These are phyloP conservation scores for Tichodroma muraria DNA, from an alignment of 2,113 vertebrate species.

Conservation along the genomic window DNA sequence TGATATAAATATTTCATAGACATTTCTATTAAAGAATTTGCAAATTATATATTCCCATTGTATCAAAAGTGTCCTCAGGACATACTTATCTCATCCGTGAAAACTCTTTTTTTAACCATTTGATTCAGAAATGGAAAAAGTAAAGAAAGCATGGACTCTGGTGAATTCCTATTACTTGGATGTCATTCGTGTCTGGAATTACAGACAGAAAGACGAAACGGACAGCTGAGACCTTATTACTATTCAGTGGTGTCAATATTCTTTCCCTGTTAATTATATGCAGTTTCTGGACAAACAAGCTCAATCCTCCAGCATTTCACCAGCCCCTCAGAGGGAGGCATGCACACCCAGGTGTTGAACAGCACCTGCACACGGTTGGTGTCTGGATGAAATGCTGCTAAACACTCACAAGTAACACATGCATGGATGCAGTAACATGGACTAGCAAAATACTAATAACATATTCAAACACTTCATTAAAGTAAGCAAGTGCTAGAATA, in stretches of 20 bases:
- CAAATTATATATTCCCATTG: background rate
- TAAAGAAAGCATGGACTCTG: background rate
- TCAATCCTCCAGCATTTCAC: background rate
- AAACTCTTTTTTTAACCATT: background rate
- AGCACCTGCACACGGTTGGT: background rate
- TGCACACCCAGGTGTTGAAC: background rate
- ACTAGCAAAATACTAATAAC: background rate
- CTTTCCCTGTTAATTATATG: background rate
- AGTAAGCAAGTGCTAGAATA: background rate
- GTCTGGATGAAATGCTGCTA: background rate
- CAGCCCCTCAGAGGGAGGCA: background rate
- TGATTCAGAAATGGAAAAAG: background rate
- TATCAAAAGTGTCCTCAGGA: background rate
- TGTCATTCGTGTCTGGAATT: background rate
- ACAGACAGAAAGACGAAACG: background rate
- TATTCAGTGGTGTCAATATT: background rate
- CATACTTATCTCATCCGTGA: background rate
- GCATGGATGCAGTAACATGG: background rate
- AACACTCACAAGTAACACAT: background rate
- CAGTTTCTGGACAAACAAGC: background rate
- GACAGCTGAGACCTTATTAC: background rate
- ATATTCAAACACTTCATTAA: background rate
- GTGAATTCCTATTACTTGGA: background rate
- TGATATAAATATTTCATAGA: background rate
- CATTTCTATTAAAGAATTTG: background rate